phyloP scores from a whole-genome alignment of 2,113 vertebrate genomes.

The Aegotheles bennettii region DNA sequence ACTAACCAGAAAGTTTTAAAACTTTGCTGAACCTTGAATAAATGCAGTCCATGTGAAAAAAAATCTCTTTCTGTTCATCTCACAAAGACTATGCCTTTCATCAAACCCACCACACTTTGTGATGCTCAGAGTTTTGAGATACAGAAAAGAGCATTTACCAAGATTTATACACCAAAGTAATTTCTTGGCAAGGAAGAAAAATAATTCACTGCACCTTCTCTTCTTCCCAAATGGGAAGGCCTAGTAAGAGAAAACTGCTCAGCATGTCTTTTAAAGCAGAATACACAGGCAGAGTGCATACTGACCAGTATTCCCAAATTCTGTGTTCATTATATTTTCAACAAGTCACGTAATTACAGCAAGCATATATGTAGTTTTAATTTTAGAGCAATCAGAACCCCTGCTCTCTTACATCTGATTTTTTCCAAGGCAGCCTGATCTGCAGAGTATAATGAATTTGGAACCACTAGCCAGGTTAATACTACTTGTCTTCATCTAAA shows the following conservation, averaged over 20 bases:
- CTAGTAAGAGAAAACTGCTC: background rate
- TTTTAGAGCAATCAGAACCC: background rate
- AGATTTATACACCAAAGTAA: background rate
- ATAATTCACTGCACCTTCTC: background rate
- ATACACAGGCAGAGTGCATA: background rate
- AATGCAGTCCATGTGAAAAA: background rate
- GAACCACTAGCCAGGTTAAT: background rate
- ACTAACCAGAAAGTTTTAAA: background rate
- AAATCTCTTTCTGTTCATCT: background rate
- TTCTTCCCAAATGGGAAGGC: background rate
- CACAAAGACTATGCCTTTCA: background rate
- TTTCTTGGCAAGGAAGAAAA: background rate
- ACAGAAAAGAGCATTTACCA: background rate
- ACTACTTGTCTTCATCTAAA: background rate
- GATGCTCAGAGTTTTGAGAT: background rate
- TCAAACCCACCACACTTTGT: background rate
- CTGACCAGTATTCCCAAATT: background rate
- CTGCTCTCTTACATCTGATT: background rate
- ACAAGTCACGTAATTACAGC: background rate
- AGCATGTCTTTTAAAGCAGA: background rate
- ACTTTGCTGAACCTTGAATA: background rate
- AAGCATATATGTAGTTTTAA: background rate
- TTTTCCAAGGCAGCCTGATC: background rate
- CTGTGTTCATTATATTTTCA: background rate
- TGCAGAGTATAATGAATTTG: background rate